Evolutionary conservation across 2,797 vertebrate species (phyloP).

Genomic region (Heliangelus exortis): DNA sequence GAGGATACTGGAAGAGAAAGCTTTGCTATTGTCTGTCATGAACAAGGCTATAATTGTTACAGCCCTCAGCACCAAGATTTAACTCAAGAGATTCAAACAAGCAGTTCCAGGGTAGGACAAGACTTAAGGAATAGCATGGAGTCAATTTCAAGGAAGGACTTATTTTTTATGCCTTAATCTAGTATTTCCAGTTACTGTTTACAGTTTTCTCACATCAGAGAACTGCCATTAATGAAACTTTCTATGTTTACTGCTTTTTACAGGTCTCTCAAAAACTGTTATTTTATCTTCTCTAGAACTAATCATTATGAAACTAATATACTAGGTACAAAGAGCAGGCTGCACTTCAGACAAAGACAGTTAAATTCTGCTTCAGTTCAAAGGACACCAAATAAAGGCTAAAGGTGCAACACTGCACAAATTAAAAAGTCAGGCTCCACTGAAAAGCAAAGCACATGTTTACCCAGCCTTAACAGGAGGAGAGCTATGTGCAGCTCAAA

Average conservation of each 20-base stretch:
- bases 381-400: background rate
- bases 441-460: background rate
- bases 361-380: background rate
- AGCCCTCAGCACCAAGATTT: background rate
- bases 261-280: background rate
- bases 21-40: background rate
- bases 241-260: background rate
- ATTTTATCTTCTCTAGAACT: background rate
- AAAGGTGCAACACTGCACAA: accelerated
- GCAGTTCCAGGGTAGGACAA: background rate
- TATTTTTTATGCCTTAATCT: background rate
- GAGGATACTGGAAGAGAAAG: background rate
- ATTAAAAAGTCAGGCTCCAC: background rate
- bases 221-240: background rate
- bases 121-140: background rate
- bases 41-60: background rate
- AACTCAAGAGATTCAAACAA: background rate
- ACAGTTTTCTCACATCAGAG: background rate
- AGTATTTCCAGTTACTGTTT: slow-evolving; percentile 17
- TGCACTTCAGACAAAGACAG: background rate
- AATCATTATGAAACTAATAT: background rate
- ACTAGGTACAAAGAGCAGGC: background rate
- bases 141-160: background rate
- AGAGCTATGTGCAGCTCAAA: background rate
- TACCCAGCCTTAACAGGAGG: background rate